Evolutionary conservation across 2,113 vertebrate genomes (phyloP).

Genomic region (Corythoichthys haematopterus): DNA sequence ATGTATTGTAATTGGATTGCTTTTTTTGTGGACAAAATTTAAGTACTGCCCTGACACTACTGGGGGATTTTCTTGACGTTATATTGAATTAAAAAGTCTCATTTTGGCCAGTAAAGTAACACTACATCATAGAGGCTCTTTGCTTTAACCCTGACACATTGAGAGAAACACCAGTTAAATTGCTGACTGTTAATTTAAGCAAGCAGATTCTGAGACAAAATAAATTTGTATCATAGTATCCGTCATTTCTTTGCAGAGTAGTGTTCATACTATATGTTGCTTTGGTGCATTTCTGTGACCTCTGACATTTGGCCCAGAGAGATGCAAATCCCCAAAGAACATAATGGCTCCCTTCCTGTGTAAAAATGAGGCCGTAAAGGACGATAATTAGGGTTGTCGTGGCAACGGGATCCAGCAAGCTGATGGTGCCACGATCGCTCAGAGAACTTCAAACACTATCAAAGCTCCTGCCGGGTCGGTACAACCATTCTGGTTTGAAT

Average conservation of each 20-base stretch:
- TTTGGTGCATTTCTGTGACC: slow-evolving; percentile 86
- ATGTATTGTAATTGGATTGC: slow-evolving; percentile 31
- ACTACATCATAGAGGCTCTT: slow-evolving; percentile 1
- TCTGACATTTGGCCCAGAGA: slow-evolving; percentile 92
- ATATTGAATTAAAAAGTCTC: neutral
- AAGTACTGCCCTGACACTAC: slow-evolving; percentile 22
- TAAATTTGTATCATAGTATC: slow-evolving; percentile 23
- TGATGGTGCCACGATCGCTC: slow-evolving; percentile 86
- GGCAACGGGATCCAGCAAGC: slow-evolving; percentile 89
- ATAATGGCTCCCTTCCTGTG: slow-evolving; percentile 98
- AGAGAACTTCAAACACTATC: slow-evolving; percentile 97
- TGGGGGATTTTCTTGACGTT: neutral
- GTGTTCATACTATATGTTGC: slow-evolving; percentile 76
- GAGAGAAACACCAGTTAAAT: slow-evolving; percentile 18
- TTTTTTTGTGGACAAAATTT: slow-evolving; percentile 32
- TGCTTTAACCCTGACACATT: slow-evolving; percentile 16
- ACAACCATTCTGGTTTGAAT: slow-evolving; percentile 94
- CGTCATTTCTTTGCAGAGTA: slow-evolving; percentile 16
- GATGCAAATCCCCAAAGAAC: slow-evolving; percentile 91
- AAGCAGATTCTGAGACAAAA: slow-evolving; percentile 39
- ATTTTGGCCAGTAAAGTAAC: neutral
- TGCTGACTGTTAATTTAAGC: slow-evolving; percentile 19
- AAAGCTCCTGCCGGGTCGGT: slow-evolving; percentile 82
- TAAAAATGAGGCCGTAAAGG: slow-evolving; percentile 95
- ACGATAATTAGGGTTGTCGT: slow-evolving; percentile 97